Evolutionary conservation across 92 coral and sea anemone genomes (phyloP).

Genomic region (Micromussa lordhowensis): DNA sequence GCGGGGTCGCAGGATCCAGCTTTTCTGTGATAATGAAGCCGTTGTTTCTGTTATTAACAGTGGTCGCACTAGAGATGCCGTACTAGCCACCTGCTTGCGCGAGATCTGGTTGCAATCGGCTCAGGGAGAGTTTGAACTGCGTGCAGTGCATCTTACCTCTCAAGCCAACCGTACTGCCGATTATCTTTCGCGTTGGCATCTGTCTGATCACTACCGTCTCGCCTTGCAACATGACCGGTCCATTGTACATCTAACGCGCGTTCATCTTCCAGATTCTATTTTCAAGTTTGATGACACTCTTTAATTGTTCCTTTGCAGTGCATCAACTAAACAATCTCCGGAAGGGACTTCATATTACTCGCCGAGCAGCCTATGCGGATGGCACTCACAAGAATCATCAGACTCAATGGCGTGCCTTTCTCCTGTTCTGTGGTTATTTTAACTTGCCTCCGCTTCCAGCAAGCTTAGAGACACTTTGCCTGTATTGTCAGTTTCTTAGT

Average conservation of each 20-base stretch:
- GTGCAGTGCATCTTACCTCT: slow-evolving; percentile 2
- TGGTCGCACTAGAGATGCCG: neutral
- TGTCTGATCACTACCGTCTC: neutral
- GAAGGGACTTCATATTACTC: neutral
- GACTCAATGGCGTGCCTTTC: neutral
- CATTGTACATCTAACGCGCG: neutral
- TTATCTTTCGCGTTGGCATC: slow-evolving; percentile 40
- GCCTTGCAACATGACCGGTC: too few relatives aligned
- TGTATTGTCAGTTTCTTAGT: too few relatives aligned
- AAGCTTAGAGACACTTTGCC: too few relatives aligned
- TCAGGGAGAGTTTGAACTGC: neutral
- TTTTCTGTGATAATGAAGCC: neutral
- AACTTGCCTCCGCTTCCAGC: too few relatives aligned
- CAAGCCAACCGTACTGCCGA: slow-evolving; percentile 24
- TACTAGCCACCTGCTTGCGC: neutral
- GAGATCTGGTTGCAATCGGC: slow-evolving; percentile 20
- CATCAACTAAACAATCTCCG: neutral
- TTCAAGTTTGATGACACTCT: neutral
- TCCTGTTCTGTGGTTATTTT: neutral
- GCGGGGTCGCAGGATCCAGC: neutral
- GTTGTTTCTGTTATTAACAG: neutral
- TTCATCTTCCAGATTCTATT: neutral
- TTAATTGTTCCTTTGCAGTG: too few relatives aligned
- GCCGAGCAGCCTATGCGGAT: neutral
- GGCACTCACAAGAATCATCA: slow-evolving; percentile 15